Conservation (phyloP, 2,113 vertebrate genomes). For the Cyprinodon tularosa region DNA sequence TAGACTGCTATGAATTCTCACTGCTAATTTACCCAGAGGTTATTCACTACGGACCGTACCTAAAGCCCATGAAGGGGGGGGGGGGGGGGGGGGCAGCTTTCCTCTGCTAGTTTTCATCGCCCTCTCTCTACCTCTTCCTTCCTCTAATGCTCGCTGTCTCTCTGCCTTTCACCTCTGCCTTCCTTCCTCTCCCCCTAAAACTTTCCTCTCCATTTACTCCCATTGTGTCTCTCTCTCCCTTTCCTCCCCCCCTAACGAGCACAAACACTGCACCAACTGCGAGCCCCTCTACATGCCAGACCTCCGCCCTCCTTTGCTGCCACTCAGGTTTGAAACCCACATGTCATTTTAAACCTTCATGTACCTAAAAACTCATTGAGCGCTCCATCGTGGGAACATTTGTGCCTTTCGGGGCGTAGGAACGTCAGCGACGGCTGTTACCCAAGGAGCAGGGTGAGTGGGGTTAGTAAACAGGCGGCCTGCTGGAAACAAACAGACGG, state of each 20-base stretch:
- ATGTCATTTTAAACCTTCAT: not conserved
- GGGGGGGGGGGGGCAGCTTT: conserved; percentile 48
- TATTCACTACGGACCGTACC: conserved; percentile 28
- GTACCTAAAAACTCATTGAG: not conserved
- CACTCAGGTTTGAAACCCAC: not conserved
- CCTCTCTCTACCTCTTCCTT: conserved; percentile 60
- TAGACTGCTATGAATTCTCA: conserved; percentile 13
- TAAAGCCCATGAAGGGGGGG: conserved; percentile 37
- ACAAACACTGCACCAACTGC: conserved; percentile 13
- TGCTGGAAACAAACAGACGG: not conserved
- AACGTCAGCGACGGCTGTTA: not conserved
- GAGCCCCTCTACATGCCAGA: not conserved
- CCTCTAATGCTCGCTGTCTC: conserved; percentile 42
- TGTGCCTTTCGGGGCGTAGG: not conserved
- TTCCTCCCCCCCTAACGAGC: not conserved
- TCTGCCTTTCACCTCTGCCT: conserved; percentile 65
- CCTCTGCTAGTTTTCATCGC: conserved; percentile 43
- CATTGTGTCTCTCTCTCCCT: not conserved
- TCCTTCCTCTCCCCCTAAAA: conserved; percentile 53
- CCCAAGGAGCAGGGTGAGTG: not conserved
- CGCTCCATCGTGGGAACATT: not conserved
- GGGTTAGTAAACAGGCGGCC: not conserved
- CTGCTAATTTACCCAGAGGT: conserved; percentile 7
- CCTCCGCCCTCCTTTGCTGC: not conserved
- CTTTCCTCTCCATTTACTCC: conserved; percentile 31